phyloP scores from a whole-genome alignment of 2,797 vertebrate species.

The Anableps anableps region DNA sequence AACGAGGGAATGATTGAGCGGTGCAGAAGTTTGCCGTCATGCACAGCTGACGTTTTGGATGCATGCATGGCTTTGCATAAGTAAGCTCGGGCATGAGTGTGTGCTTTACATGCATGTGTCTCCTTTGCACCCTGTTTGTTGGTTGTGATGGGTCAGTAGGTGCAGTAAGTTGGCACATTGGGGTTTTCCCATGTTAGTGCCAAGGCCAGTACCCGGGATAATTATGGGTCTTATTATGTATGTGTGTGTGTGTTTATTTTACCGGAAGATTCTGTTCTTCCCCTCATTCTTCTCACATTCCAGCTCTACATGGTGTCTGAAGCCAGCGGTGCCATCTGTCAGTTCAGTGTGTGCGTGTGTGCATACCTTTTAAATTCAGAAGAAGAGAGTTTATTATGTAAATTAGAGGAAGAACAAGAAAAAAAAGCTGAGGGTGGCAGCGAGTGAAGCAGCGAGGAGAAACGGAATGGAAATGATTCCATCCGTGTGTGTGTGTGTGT shows the following conservation, averaged over 20 bases:
- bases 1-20: conserved; percentile 42
- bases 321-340: conserved; percentile 80
- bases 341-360: conserved; percentile 40
- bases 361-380: conserved; percentile 51
- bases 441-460: conserved; percentile 53
- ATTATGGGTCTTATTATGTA: conserved; percentile 74
- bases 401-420: conserved; percentile 52
- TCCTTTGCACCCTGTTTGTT: conserved; percentile 39
- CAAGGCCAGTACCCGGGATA: conserved; percentile 74
- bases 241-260: conserved; percentile 70
- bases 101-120: background rate
- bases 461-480: conserved; percentile 63
- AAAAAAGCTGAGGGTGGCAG: conserved; percentile 60
- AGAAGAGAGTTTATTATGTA: conserved; percentile 72
- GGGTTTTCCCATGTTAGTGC: conserved; percentile 77
- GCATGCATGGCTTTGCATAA: conserved; percentile 35
- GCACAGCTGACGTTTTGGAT: conserved; percentile 47
- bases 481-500: conserved; percentile 23
- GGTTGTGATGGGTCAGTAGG: conserved; percentile 70
- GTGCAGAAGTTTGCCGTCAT: conserved; percentile 33
- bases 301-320: conserved; percentile 62
- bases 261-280: conserved; percentile 71
- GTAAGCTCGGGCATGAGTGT: conserved; percentile 19
- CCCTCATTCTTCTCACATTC: conserved; percentile 70
- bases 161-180: conserved; percentile 76